Evolutionary conservation across 1,140 invertebrate genomes (phyloP).

Genomic region (Nephotettix cincticeps): DNA sequence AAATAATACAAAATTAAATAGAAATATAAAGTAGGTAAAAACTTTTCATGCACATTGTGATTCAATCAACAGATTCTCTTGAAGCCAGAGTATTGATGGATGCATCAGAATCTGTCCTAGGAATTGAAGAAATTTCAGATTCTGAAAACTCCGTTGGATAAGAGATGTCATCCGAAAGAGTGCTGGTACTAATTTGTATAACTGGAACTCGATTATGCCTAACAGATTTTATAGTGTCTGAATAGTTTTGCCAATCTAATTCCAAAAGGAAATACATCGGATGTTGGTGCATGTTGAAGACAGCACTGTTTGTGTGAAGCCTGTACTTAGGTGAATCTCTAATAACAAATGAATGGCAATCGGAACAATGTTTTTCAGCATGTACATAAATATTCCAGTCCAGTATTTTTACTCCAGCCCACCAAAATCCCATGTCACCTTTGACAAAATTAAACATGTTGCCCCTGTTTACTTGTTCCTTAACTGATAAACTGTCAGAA

Average conservation of each 20-base stretch:
- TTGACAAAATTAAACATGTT: slow-evolving; percentile 30
- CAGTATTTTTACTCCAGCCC: slow-evolving; percentile 34
- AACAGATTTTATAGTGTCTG: slow-evolving; percentile 11
- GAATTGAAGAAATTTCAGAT: no score
- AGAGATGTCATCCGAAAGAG: no score
- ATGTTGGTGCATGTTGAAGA: slow-evolving; percentile 15
- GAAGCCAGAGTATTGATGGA: no score
- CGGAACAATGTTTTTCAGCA: no score
- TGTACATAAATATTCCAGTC: slow-evolving; percentile 31
- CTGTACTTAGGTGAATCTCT: not conserved
- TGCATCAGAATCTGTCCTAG: no score
- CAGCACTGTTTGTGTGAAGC: not conserved
- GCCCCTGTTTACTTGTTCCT: slow-evolving; percentile 30
- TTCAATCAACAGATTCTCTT: no score
- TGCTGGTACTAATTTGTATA: no score
- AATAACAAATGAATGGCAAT: not conserved
- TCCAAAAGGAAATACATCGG: slow-evolving; percentile 27
- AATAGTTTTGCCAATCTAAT: slow-evolving; percentile 24
- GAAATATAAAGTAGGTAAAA: no score
- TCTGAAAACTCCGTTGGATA: no score
- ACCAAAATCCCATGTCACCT: slow-evolving; percentile 33
- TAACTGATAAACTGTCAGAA: slow-evolving; percentile 25
- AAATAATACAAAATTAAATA: no score
- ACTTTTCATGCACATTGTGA: no score
- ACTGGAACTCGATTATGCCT: no score